Evolutionary conservation across 2,113 vertebrate genomes (phyloP).

Genomic region (Dascyllus trimaculatus): DNA sequence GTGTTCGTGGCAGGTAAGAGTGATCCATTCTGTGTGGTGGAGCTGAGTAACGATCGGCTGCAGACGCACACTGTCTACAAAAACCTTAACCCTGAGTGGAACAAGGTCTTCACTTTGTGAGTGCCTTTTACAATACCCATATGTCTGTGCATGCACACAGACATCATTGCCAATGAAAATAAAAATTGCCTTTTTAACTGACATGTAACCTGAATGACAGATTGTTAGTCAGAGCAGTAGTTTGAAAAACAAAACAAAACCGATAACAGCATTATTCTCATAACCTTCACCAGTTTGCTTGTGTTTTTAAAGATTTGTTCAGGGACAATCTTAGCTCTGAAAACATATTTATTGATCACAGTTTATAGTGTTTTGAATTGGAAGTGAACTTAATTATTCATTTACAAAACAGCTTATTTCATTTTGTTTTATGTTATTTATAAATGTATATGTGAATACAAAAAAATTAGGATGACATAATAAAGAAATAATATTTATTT

Average conservation of each 20-base stretch:
- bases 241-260: not conserved
- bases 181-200: not conserved
- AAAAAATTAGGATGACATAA: not conserved
- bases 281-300: not conserved
- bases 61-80: conserved; percentile 98
- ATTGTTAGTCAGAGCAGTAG: not conserved
- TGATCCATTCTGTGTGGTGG: conserved; percentile 98
- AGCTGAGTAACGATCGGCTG: conserved; percentile 96
- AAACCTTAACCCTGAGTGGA: conserved; percentile 98
- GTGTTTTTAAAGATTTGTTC: not conserved
- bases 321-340: not conserved
- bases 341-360: not conserved
- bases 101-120: conserved; percentile 99
- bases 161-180: not conserved
- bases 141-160: not conserved
- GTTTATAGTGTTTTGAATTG: not conserved
- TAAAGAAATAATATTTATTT: not conserved
- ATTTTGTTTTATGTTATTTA: not conserved
- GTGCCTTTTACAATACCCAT: conserved; percentile 67
- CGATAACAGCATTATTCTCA: not conserved
- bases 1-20: conserved; percentile 91
- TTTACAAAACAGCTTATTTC: not conserved
- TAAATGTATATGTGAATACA: not conserved
- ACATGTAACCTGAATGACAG: not conserved
- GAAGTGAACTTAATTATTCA: not conserved